Conservation (phyloP, 2,888 invertebrate species). For the Drosophila bunnanda region DNA sequence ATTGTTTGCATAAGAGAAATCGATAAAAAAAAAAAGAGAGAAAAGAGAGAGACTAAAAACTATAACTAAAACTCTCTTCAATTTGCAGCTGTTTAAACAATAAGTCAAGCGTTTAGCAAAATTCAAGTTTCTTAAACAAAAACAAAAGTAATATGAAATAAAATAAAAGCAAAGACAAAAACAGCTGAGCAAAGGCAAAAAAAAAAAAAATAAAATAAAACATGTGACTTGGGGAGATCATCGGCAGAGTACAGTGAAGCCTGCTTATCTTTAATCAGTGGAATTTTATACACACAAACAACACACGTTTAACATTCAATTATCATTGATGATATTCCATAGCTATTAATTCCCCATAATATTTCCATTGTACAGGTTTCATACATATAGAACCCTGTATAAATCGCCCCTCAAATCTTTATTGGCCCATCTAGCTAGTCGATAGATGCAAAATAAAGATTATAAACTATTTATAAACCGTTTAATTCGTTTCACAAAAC, state of each 20-base stretch:
- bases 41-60: background rate
- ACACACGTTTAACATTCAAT: conserved; percentile 11
- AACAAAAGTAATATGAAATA: conserved; percentile 1
- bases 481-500: conserved; percentile 1
- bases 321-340: conserved; percentile 6
- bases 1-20: conserved; percentile 17
- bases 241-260: conserved; percentile 4
- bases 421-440: conserved; percentile 4
- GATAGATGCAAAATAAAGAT: conserved; percentile 15
- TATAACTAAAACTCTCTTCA: background rate
- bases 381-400: background rate
- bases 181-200: conserved; percentile 17
- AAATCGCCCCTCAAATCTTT: conserved; percentile 1
- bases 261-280: background rate
- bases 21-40: background rate
- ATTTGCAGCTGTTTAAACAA: conserved; percentile 28
- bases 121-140: background rate
- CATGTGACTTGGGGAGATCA: conserved; percentile 6
- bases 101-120: background rate
- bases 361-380: background rate
- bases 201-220: background rate
- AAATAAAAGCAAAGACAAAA: conserved; percentile 18
- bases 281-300: background rate
- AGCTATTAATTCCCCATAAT: background rate
- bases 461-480: conserved; percentile 10